These are phyloP conservation scores for Tapera naevia DNA, from an alignment of 2,797 vertebrate species.

Conservation along the genomic window DNA sequence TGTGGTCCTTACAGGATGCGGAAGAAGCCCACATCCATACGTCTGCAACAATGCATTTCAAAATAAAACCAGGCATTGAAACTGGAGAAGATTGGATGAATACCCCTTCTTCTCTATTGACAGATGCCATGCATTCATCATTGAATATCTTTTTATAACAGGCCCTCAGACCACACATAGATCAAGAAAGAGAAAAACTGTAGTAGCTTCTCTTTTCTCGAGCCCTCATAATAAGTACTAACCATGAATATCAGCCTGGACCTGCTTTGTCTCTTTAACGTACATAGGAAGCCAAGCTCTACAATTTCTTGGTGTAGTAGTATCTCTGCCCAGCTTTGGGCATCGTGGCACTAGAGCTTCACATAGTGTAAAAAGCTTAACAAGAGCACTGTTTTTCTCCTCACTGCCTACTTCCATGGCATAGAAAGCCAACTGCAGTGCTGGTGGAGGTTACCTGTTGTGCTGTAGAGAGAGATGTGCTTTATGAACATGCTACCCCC, in stretches of 20 bases:
- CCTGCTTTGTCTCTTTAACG: background rate
- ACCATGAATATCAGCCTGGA: background rate
- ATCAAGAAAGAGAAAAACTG: background rate
- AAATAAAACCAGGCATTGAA: background rate
- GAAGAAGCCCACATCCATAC: background rate
- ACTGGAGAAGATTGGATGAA: background rate
- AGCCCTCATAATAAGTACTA: background rate
- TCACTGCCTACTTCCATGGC: fast-evolving
- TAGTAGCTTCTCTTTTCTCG: background rate
- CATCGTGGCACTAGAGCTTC: background rate
- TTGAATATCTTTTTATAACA: background rate
- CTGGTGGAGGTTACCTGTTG: background rate
- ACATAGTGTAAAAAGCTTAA: background rate
- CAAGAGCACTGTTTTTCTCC: background rate
- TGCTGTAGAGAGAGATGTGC: background rate
- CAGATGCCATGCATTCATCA: fast-evolving
- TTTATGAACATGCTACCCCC: background rate
- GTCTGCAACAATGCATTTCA: background rate
- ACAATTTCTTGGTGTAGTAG: background rate
- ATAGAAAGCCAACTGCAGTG: background rate
- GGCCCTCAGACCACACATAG: background rate
- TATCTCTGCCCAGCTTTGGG: background rate
- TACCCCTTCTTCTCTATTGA: background rate
- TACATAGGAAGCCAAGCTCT: background rate
- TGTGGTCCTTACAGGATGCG: background rate